phyloP scores from a whole-genome alignment of 1,140 invertebrate species.

The Uloborus diversus region DNA sequence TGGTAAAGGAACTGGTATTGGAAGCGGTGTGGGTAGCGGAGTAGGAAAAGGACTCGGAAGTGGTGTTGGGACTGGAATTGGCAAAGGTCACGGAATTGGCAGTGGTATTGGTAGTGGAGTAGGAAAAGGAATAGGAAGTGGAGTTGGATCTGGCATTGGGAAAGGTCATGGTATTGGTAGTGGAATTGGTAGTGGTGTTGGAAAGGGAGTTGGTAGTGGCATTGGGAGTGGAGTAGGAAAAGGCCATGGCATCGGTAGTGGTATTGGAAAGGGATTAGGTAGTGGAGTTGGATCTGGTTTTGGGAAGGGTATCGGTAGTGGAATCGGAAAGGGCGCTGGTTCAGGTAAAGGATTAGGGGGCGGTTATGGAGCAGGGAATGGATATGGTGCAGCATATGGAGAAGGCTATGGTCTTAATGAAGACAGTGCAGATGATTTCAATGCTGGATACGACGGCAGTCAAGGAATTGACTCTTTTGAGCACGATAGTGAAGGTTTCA shows the following conservation, averaged over 20 bases:
- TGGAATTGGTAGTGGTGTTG: background rate
- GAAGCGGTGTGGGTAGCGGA: constrained; percentile 6
- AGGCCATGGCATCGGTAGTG: background rate
- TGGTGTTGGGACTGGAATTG: background rate
- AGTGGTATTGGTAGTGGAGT: constrained; percentile 3
- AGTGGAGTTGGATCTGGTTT: constrained; percentile 8
- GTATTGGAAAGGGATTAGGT: background rate
- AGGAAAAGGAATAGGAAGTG: constrained; percentile 11
- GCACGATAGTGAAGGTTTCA: background rate
- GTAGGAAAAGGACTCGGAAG: background rate
- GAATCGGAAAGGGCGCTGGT: constrained; percentile 2
- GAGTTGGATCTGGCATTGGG: background rate
- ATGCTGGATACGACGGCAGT: constrained; percentile 1
- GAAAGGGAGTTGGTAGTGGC: background rate
- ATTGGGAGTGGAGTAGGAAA: background rate
- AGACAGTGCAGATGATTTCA: constrained; percentile 7
- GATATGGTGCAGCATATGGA: background rate
- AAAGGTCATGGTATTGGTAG: background rate
- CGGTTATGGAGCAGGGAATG: constrained; percentile 9
- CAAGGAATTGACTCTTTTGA: constrained; percentile 22
- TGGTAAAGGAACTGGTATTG: background rate
- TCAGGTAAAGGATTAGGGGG: background rate
- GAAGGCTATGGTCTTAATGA: constrained; percentile 1
- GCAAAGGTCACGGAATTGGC: constrained; percentile 2
- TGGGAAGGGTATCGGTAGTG: background rate